Evolutionary conservation across 1,140 invertebrate species (phyloP).

Genomic region (Metaphire vulgaris): DNA sequence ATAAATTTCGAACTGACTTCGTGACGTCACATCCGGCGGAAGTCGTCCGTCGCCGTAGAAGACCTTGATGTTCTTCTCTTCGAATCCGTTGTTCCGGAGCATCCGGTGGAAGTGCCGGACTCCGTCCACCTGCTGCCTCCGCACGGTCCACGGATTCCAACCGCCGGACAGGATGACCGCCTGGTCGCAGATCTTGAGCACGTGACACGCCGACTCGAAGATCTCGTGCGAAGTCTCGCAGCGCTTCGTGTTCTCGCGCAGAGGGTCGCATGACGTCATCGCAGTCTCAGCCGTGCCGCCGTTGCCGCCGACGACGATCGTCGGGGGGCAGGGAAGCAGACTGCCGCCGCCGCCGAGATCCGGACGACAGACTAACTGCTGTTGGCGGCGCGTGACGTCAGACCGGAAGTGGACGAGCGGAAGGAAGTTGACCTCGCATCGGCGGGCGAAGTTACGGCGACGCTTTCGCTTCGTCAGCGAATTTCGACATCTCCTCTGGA

Average conservation of each 20-base stretch:
- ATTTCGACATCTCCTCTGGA: slow-evolving; percentile 50
- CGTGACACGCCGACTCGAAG: slow-evolving; percentile 42
- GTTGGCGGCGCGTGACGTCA: slow-evolving; percentile 29
- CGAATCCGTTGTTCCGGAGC: slow-evolving; percentile 54
- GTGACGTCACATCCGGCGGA: too few species aligned
- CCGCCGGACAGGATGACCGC: slow-evolving; percentile 57
- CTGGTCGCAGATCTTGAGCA: slow-evolving; percentile 57
- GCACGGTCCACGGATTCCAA: slow-evolving; percentile 55
- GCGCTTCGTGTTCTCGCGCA: slow-evolving; percentile 53
- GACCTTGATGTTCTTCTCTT: slow-evolving; percentile 54
- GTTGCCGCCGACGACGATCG: too few species aligned
- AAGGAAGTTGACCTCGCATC: slow-evolving; percentile 55
- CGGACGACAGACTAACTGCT: not conserved
- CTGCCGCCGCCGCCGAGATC: not conserved
- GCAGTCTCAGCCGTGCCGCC: too few species aligned
- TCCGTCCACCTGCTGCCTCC: slow-evolving; percentile 44
- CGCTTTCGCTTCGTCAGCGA: slow-evolving; percentile 32
- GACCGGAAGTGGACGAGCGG: slow-evolving; percentile 46
- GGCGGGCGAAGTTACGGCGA: slow-evolving; percentile 41
- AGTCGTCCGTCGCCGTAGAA: slow-evolving; percentile 56
- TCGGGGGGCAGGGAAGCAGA: not conserved
- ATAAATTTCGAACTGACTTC: too few species aligned
- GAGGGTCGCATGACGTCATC: slow-evolving; percentile 54
- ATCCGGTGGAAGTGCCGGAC: slow-evolving; percentile 50
- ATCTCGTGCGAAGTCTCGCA: slow-evolving; percentile 53